Conservation (phyloP, 2,113 vertebrate species). For the Grallaria varia region DNA sequence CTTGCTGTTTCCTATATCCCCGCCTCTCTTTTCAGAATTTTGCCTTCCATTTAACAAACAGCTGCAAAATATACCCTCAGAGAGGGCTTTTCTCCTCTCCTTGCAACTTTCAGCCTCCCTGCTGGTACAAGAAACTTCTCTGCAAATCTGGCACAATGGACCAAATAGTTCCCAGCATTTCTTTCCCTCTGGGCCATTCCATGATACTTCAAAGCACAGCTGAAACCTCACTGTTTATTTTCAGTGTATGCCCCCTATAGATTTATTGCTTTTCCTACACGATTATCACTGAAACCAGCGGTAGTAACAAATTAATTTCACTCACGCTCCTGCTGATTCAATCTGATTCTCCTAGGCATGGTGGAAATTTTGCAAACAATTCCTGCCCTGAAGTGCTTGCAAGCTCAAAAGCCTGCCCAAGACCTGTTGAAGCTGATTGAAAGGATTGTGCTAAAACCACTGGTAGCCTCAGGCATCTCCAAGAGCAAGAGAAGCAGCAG, state of each 20-base stretch:
- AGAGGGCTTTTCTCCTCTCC: background rate
- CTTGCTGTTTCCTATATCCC: background rate
- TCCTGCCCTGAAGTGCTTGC: background rate
- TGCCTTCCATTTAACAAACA: background rate
- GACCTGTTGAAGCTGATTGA: background rate
- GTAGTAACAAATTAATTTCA: background rate
- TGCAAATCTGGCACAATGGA: background rate
- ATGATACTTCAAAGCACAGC: background rate
- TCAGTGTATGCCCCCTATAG: background rate
- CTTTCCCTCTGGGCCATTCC: background rate
- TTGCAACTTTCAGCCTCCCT: background rate
- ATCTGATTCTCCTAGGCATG: background rate
- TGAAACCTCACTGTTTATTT: slow-evolving; percentile 29
- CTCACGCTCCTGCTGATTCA: background rate
- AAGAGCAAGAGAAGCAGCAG: background rate
- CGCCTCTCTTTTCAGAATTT: background rate
- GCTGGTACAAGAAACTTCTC: background rate
- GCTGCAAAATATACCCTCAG: background rate
- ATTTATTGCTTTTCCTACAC: background rate
- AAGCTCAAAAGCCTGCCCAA: background rate
- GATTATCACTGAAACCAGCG: background rate
- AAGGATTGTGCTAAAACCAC: background rate
- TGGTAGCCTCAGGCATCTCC: background rate
- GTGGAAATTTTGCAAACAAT: background rate
- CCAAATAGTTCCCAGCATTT: background rate